Evolutionary conservation across 1,140 invertebrate species (phyloP), one percentile per base, ranked within the genome.

Genomic region (Philaenus spumarius): DNA sequence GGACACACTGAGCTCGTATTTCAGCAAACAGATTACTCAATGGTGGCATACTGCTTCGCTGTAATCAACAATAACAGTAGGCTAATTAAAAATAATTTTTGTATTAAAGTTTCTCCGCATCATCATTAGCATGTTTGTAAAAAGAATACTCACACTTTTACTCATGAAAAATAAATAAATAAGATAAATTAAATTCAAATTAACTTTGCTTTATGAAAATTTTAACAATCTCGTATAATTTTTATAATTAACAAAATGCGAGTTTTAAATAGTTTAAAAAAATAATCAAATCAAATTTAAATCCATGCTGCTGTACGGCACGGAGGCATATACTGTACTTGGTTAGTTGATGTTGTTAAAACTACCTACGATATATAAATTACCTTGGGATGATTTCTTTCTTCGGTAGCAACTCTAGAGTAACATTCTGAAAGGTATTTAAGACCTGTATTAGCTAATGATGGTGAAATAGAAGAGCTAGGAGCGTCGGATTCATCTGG

Each of bases 341-440:
- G n/a, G n/a, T n/a, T n/a, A n/a, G n/a, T n/a, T n/a, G n/a, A n/a
- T n/a, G n/a, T n/a, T n/a, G n/a, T n/a, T n/a, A n/a, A n/a, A n/a
- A n/a, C n/a, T n/a, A n/a, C n/a, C n/a, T n/a, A n/a, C n/a, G n/a
- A n/a, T n/a, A n/a, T n/a, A n/a, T n/a, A n/a, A n/a, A n/a, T n/a
- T n/a, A n/a, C 82, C 77, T 90, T 92, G 19, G 88, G 85, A 69
- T 86, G 76, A 69, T 84, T 83, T 63, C 80, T 76, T 68, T 86
- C 84, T 66, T 88, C 84, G 1, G 81, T 63, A 39, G 79, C 78
- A 7, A 85, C 80, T 62, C 83, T 78, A n/a, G 78, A 77, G 68
- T 86, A 87, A 60, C 81, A 84, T 63, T 83, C 80, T 63, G 85
- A 70, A 56, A 82, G 71, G 69, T 85, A 87, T 55, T 73, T 72